Conservation (phyloP, 1,140 invertebrate species). For the Aphidius gifuensis region DNA sequence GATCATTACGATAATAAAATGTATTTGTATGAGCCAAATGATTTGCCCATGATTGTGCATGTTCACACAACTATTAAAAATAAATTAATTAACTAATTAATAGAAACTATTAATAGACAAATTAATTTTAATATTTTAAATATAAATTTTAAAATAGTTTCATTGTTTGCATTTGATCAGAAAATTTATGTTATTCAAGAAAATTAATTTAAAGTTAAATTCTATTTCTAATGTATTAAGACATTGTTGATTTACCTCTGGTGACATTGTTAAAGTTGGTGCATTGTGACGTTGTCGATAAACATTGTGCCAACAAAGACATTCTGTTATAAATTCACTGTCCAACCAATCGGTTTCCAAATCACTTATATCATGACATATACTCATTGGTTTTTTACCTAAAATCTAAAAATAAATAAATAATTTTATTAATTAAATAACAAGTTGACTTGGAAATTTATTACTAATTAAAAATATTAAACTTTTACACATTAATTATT, state of each 20-base stretch:
- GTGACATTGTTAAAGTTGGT: slow-evolving; percentile 68
- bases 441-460: too few relatives aligned
- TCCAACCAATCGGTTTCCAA: slow-evolving; percentile 71
- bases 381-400: slow-evolving; percentile 61
- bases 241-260: slow-evolving; percentile 58
- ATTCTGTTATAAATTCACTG: slow-evolving; percentile 76
- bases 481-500: too few relatives aligned
- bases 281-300: slow-evolving; percentile 72
- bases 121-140: not conserved
- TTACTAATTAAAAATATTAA: too few relatives aligned
- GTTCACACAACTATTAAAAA: slow-evolving; percentile 63
- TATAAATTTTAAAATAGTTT: not conserved
- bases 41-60: slow-evolving; percentile 83
- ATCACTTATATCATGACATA: slow-evolving; percentile 67
- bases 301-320: slow-evolving; percentile 77
- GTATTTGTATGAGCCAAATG: slow-evolving; percentile 75
- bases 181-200: too few relatives aligned
- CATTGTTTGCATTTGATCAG: not conserved
- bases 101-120: not conserved
- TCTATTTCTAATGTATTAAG: too few relatives aligned
- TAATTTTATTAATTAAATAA: not conserved
- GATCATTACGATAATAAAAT: slow-evolving; percentile 72
- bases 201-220: too few relatives aligned
- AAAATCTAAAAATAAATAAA: slow-evolving; percentile 39
- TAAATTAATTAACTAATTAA: slow-evolving; percentile 10